Evolutionary conservation across 2,113 vertebrate species (phyloP).

Genomic region (Bubalus kerabau): DNA sequence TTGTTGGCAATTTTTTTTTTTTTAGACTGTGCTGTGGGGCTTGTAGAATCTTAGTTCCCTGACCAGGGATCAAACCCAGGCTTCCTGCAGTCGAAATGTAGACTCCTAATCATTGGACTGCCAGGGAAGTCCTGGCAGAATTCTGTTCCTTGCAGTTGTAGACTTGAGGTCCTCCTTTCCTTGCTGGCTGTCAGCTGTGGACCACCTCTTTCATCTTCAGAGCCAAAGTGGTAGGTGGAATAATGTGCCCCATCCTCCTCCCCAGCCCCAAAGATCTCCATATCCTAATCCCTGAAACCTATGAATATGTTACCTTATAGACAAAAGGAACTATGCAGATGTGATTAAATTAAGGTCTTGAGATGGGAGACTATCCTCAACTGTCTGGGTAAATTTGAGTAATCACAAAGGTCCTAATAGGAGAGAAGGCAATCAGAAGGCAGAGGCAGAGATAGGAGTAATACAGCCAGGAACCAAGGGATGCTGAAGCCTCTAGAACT

Average conservation of each 20-base stretch:
- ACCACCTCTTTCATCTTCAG: neutral
- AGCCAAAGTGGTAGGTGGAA: neutral
- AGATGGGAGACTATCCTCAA: neutral
- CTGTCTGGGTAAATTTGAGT: neutral
- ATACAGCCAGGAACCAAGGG: neutral
- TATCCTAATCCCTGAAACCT: neutral
- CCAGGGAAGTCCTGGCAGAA: neutral
- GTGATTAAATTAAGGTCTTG: neutral
- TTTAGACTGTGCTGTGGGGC: neutral
- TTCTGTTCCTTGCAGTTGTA: neutral
- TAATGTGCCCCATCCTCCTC: neutral
- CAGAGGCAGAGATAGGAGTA: neutral
- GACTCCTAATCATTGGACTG: neutral
- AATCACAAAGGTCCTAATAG: neutral
- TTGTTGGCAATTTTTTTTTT: neutral
- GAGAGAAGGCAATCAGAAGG: neutral
- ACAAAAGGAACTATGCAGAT: neutral
- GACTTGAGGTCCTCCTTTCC: neutral
- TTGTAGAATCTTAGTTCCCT: neutral
- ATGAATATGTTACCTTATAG: neutral
- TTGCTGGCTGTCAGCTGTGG: neutral
- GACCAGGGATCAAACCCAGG: neutral
- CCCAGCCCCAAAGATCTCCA: neutral
- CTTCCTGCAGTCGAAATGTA: neutral
- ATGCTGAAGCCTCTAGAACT: neutral